phyloP scores from a whole-genome alignment of 2,888 invertebrate species.

The Liodrosophila aerea region DNA sequence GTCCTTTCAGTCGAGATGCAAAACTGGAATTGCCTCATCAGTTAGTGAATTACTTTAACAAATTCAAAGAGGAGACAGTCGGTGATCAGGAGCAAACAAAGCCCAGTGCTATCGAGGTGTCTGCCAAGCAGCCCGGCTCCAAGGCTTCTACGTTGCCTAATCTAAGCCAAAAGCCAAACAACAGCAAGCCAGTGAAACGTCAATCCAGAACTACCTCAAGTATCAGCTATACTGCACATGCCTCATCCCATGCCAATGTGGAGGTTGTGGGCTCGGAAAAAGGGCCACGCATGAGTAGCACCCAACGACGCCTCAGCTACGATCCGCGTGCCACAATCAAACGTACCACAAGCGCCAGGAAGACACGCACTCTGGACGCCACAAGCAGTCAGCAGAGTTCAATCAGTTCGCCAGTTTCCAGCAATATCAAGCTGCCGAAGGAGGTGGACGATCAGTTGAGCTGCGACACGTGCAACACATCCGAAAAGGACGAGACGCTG shows the following conservation, averaged over 20 bases:
- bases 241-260: conserved; percentile 32
- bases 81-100: too few species aligned
- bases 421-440: conserved; percentile 8
- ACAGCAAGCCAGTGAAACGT: background rate
- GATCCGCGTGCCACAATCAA: conserved; percentile 48
- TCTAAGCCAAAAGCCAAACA: background rate
- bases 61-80: too few species aligned
- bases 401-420: background rate
- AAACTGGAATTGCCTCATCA: too few species aligned
- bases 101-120: too few species aligned
- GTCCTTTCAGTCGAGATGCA: too few species aligned
- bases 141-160: too few species aligned
- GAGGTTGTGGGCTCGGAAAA: conserved; percentile 4
- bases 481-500: conserved; percentile 1
- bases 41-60: too few species aligned
- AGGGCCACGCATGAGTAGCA: conserved; percentile 29
- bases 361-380: background rate
- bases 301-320: conserved; percentile 47
- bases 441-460: conserved; percentile 20
- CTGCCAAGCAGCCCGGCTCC: too few species aligned
- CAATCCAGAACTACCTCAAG: background rate
- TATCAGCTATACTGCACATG: conserved; percentile 33
- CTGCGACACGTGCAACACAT: background rate
- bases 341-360: conserved; percentile 1
- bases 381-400: background rate